These are phyloP conservation scores for Brienomyrus brachyistius DNA, from an alignment of 2,113 vertebrate species.

Conservation along the genomic window DNA sequence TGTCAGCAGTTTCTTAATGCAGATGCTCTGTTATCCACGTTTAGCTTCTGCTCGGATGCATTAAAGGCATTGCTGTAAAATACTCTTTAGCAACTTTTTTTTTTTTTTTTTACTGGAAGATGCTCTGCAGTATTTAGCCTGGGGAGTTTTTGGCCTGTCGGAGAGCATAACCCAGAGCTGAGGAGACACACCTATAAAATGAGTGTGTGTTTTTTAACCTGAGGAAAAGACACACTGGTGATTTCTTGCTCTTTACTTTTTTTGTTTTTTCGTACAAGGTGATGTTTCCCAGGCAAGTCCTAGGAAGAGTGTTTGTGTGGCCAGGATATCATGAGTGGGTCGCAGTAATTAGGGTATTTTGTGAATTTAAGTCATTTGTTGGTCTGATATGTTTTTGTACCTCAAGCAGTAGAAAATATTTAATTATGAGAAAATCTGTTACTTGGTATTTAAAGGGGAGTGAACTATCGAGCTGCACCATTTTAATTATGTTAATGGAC, in stretches of 20 bases:
- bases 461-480: not conserved
- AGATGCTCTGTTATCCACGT: not conserved
- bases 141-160: not conserved
- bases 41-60: not conserved
- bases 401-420: not conserved
- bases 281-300: not conserved
- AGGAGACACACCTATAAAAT: not conserved
- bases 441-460: not conserved
- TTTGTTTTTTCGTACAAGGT: not conserved
- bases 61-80: not conserved
- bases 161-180: not conserved
- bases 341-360: not conserved
- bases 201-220: not conserved
- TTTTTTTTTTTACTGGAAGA: not conserved
- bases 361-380: not conserved
- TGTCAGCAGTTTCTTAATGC: constrained; percentile 12
- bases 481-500: not conserved
- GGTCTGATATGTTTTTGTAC: not conserved
- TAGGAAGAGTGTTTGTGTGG: not conserved
- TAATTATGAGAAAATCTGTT: not conserved
- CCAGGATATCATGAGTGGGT: not conserved
- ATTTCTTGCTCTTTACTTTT: not conserved
- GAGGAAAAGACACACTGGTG: not conserved
- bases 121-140: not conserved
- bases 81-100: not conserved